Conservation (phyloP, 2,888 invertebrate species). For the Brachyopa scutellaris region DNA sequence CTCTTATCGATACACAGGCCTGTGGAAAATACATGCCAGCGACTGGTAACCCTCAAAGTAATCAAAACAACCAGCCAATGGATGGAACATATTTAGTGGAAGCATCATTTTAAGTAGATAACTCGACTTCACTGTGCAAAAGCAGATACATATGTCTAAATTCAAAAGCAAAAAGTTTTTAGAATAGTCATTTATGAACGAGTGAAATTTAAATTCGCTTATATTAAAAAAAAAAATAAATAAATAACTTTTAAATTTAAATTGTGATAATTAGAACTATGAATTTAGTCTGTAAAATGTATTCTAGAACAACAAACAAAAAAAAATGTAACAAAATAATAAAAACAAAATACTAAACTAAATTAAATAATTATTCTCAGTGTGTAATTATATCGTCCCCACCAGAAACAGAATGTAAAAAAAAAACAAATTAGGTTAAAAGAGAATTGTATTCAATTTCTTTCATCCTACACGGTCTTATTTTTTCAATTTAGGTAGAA, state of each 20-base stretch:
- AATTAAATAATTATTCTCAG: constrained; percentile 1
- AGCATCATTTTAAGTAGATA: constrained; percentile 87
- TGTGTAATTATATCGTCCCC: constrained; percentile 13
- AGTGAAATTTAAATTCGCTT: constrained; percentile 7
- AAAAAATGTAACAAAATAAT: neutral
- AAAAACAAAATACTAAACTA: no score
- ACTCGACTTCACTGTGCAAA: neutral
- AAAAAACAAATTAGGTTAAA: neutral
- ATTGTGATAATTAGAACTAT: constrained; percentile 66
- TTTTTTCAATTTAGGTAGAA: neutral
- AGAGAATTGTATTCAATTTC: neutral
- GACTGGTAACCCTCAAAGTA: constrained; percentile 90
- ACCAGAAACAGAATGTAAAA: constrained; percentile 17
- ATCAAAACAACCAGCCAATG: constrained; percentile 91
- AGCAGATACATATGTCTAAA: neutral
- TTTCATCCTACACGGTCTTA: no score
- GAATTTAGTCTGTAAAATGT: constrained; percentile 26
- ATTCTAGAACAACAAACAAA: constrained; percentile 5
- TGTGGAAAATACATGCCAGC: constrained; percentile 95
- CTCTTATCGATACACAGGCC: constrained; percentile 85
- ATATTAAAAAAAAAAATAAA: neutral
- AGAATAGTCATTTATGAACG: neutral
- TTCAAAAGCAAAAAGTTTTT: neutral
- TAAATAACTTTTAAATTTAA: constrained; percentile 38
- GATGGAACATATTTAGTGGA: constrained; percentile 93